phyloP scores from a whole-genome alignment of 1,140 invertebrate species.

The Copidosoma floridanum region DNA sequence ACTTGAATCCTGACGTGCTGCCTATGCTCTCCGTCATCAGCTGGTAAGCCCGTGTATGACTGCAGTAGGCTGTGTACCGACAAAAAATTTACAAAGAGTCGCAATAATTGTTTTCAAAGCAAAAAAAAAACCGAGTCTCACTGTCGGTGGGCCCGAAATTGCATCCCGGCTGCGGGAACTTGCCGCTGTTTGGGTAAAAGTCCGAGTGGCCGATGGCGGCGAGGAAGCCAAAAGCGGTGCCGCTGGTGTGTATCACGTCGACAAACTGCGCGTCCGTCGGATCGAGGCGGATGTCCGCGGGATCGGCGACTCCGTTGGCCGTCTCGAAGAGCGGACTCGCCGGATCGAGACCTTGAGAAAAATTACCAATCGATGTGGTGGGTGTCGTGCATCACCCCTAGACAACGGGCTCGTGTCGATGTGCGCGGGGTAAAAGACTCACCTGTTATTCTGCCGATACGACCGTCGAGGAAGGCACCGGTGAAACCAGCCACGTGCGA shows the following conservation, averaged over 20 bases:
- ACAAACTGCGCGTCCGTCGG: constrained; percentile 58
- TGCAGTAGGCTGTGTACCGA: constrained; percentile 50
- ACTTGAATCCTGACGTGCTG: constrained; percentile 44
- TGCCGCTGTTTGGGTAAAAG: constrained; percentile 57
- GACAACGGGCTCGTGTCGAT: too few species aligned
- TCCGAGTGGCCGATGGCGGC: constrained; percentile 53
- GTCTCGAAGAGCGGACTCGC: constrained; percentile 57
- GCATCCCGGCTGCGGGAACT: constrained; percentile 52
- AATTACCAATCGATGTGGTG: too few species aligned
- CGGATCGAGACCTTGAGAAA: constrained; percentile 58
- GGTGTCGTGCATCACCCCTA: too few species aligned
- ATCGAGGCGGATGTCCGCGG: constrained; percentile 47
- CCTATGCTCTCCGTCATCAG: constrained; percentile 56
- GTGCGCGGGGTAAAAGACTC: too few species aligned
- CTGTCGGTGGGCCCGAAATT: constrained; percentile 39
- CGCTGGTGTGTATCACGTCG: constrained; percentile 60
- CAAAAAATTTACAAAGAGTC: too few species aligned
- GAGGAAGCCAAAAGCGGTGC: constrained; percentile 48
- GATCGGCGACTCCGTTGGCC: constrained; percentile 40
- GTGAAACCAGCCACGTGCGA: constrained; percentile 77
- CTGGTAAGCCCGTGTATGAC: constrained; percentile 56
- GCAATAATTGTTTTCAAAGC: too few species aligned
- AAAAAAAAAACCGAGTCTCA: constrained; percentile 12
- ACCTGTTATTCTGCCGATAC: constrained; percentile 64
- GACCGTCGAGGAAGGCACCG: constrained; percentile 52